Percentiles rank a stretch among this genome's conserved stretches.
Conservation (phyloP, 2,888 invertebrate species). For the Cryptocephalus moraei region DNA sequence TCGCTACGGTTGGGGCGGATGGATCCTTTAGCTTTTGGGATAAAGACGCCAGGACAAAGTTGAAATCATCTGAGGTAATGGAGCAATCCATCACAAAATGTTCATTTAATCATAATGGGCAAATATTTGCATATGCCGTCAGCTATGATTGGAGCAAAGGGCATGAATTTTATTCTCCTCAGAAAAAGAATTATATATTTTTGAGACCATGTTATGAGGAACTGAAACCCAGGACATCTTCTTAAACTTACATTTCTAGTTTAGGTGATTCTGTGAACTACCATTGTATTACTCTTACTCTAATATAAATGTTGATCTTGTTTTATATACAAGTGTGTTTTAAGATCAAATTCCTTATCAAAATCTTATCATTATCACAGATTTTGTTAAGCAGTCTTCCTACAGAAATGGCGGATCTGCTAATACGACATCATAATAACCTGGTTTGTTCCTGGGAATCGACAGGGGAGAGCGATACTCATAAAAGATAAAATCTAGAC, state of each 20-base stretch:
- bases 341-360: no score
- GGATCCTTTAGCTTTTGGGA: constrained; percentile 99
- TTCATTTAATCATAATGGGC: constrained; percentile 90
- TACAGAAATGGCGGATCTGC: constrained; percentile 94
- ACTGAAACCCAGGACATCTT: constrained; percentile 64
- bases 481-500: constrained; percentile 71
- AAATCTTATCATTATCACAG: constrained; percentile 64
- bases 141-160: constrained; percentile 99
- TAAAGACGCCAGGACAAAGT: constrained; percentile 95
- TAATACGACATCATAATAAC: constrained; percentile 70
- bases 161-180: constrained; percentile 85
- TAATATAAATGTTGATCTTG: no score
- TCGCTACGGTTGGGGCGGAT: constrained; percentile 96
- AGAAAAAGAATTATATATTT: constrained; percentile 93
- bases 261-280: constrained; percentile 16
- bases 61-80: constrained; percentile 91
- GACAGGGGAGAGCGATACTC: constrained; percentile 76
- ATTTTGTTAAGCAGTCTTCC: constrained; percentile 82
- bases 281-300: no score
- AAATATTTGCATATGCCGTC: constrained; percentile 94
- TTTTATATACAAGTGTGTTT: no score
- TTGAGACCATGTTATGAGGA: constrained; percentile 93
- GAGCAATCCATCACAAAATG: constrained; percentile 90
- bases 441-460: constrained; percentile 48
- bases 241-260: constrained; percentile 28